These are phyloP conservation scores for Plectrocnemia conspersa DNA, from an alignment of 1,140 invertebrate species.

Conservation along the genomic window DNA sequence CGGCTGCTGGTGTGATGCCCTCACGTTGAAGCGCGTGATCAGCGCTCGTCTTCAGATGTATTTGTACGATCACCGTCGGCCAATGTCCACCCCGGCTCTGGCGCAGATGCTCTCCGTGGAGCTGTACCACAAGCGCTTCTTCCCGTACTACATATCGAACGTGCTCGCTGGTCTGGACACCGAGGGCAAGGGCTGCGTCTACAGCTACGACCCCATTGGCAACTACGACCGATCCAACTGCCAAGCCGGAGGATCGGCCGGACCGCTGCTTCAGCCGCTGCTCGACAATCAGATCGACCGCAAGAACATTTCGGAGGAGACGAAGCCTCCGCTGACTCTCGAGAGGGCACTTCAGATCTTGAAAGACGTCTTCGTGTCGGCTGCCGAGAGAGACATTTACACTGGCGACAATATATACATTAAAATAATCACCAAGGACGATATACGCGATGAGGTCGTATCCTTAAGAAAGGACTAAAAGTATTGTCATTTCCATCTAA, in stretches of 20 bases:
- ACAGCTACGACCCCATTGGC: conserved; percentile 95
- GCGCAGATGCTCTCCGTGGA: conserved; percentile 95
- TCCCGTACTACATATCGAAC: conserved; percentile 97
- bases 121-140: conserved; percentile 95
- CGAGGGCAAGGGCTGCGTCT: conserved; percentile 89
- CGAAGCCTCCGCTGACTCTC: conserved; percentile 58
- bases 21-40: conserved; percentile 84
- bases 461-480: conserved; percentile 74
- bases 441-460: conserved; percentile 67
- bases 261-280: conserved; percentile 74
- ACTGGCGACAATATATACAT: conserved; percentile 91
- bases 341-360: conserved; percentile 81
- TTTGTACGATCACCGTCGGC: conserved; percentile 89
- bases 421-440: conserved; percentile 86
- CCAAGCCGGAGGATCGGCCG: conserved; percentile 79
- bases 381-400: conserved; percentile 94
- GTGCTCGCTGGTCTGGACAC: conserved; percentile 85
- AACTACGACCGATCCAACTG: conserved; percentile 79
- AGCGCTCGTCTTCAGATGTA: conserved; percentile 91
- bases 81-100: conserved; percentile 86
- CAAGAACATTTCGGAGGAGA: conserved; percentile 74
- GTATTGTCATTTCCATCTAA: neutral
- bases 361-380: conserved; percentile 95
- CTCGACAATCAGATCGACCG: conserved; percentile 87
- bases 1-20: conserved; percentile 97